A percentile compares a stretch with the other conserved stretches of the same genome.
phyloP scores from a whole-genome alignment of 2,113 vertebrate genomes.

The Paralichthys olivaceus region DNA sequence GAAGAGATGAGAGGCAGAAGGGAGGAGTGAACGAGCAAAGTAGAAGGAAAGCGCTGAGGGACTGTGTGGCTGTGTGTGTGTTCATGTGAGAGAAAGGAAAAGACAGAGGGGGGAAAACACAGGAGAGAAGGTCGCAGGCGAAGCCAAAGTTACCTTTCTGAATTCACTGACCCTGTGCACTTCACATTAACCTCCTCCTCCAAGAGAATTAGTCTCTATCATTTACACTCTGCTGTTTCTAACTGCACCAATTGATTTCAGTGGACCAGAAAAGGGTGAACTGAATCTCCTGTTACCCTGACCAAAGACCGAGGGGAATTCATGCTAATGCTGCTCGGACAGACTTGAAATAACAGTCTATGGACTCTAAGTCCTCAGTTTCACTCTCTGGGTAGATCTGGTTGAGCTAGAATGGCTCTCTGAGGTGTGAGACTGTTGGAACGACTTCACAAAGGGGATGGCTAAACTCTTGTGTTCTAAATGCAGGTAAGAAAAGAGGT shows the following conservation, averaged over 20 bases:
- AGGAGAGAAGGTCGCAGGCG: conserved; percentile 44
- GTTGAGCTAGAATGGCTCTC: conserved; percentile 32
- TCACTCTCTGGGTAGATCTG: conserved; percentile 41
- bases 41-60: conserved; percentile 59
- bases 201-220: conserved; percentile 58
- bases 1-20: conserved; percentile 20
- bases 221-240: conserved; percentile 52
- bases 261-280: conserved; percentile 50
- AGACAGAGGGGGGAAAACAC: conserved; percentile 33
- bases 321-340: conserved; percentile 45
- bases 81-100: conserved; percentile 65
- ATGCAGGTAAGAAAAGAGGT: conserved; percentile 23
- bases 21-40: conserved; percentile 48
- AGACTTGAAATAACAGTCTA: conserved; percentile 27
- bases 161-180: conserved; percentile 67
- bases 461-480: conserved; percentile 1
- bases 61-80: conserved; percentile 55
- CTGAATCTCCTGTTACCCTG: conserved; percentile 55
- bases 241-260: conserved; percentile 63
- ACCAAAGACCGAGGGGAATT: conserved; percentile 46
- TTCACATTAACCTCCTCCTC: conserved; percentile 64
- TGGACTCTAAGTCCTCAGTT: conserved; percentile 32
- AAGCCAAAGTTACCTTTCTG: conserved; percentile 70
- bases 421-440: neutral
- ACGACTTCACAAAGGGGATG: too few relatives aligned